Conservation (phyloP, 2,113 vertebrate genomes). For the Microtus ochrogaster region DNA sequence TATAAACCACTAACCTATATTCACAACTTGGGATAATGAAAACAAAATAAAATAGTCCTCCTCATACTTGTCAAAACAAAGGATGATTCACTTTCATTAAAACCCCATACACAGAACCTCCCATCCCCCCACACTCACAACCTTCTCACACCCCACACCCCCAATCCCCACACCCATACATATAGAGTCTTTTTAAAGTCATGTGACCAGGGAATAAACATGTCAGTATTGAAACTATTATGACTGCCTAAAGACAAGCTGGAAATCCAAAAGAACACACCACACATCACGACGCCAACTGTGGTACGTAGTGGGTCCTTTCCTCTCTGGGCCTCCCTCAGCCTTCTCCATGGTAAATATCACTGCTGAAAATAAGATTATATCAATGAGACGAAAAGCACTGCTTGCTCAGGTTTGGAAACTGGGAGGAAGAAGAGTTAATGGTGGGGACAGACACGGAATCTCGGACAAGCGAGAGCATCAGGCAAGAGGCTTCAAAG, state of each 20-base stretch:
- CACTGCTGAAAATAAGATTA: neutral
- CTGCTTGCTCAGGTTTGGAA: neutral
- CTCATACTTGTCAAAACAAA: neutral
- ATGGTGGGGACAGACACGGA: neutral
- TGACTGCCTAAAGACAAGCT: neutral
- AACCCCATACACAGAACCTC: neutral
- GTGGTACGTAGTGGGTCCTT: neutral
- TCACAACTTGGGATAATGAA: neutral
- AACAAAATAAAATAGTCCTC: neutral
- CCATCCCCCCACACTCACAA: neutral
- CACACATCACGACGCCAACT: accelerated
- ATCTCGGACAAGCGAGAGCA: neutral
- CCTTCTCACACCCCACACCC: neutral
- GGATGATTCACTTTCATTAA: neutral
- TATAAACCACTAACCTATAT: neutral
- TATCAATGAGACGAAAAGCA: neutral
- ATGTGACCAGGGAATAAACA: neutral
- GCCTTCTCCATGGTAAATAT: neutral
- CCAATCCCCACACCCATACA: neutral
- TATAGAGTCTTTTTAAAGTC: neutral
- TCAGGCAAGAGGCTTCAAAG: neutral
- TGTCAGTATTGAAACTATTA: neutral
- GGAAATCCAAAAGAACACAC: no score
- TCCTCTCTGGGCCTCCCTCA: neutral
- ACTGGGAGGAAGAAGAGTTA: no score